Evolutionary conservation across 2,797 vertebrate species (phyloP).

Genomic region (Eulemur albifrons): DNA sequence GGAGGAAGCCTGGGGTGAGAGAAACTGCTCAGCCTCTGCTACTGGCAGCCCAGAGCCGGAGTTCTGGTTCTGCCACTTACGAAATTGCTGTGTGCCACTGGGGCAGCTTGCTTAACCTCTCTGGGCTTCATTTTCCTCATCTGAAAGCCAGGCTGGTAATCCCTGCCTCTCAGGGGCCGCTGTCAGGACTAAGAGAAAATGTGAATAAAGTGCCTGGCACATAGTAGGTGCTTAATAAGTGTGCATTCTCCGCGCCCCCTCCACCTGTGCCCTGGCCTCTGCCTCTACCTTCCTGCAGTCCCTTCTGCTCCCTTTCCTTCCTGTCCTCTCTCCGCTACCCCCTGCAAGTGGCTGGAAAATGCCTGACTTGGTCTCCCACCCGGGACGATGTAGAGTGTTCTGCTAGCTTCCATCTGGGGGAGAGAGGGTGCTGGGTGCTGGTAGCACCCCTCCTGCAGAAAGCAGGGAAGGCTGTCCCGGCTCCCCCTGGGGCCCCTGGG

Average conservation of each 20-base stretch:
- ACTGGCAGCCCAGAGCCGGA: background rate
- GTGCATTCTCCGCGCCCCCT: rapidly evolving
- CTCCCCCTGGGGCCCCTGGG: rapidly evolving
- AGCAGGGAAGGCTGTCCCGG: background rate
- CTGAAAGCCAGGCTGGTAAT: background rate
- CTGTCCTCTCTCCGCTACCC: background rate
- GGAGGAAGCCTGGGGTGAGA: background rate
- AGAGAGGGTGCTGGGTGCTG: background rate
- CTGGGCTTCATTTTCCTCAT: constrained; percentile 28
- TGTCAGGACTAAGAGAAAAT: background rate
- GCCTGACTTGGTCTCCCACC: background rate
- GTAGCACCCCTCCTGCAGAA: background rate
- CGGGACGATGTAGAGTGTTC: background rate
- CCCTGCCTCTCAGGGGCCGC: background rate
- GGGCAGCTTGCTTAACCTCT: constrained; percentile 26
- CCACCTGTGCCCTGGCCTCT: background rate
- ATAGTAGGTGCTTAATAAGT: background rate
- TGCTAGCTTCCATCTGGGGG: background rate
- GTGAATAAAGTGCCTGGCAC: background rate
- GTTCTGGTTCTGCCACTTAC: background rate
- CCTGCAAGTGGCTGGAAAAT: background rate
- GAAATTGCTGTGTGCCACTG: background rate
- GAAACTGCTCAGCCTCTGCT: rapidly evolving
- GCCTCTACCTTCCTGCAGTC: rapidly evolving
- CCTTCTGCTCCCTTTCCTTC: rapidly evolving